Conservation (phyloP, 2,888 invertebrate species). For the Leuctra nigra region DNA sequence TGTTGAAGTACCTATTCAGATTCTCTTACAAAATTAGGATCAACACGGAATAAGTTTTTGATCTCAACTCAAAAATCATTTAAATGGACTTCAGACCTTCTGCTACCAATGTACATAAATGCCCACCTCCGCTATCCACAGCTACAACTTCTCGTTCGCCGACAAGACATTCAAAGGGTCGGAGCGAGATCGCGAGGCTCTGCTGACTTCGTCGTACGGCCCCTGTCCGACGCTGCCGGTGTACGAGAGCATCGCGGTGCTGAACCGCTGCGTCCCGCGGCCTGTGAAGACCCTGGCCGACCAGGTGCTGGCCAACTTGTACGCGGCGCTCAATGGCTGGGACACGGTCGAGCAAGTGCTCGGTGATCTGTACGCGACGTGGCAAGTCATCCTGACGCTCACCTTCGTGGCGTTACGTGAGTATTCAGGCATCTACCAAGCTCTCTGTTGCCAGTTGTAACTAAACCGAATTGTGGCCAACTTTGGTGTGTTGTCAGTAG, state of each 20-base stretch:
- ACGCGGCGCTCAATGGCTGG: slow-evolving; percentile 79
- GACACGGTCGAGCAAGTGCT: slow-evolving; percentile 83
- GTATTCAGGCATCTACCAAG: too few species aligned
- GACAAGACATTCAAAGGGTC: neutral
- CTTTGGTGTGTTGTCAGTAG: too few species aligned
- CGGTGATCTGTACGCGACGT: slow-evolving; percentile 80
- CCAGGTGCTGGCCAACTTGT: slow-evolving; percentile 59
- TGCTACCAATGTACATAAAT: neutral
- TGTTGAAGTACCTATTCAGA: too few species aligned
- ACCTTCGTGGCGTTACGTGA: slow-evolving; percentile 76
- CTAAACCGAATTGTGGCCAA: too few species aligned
- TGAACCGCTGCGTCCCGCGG: slow-evolving; percentile 84
- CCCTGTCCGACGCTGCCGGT: slow-evolving; percentile 77
- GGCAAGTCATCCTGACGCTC: slow-evolving; percentile 77
- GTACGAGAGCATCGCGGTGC: slow-evolving; percentile 56
- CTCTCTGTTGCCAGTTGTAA: too few species aligned
- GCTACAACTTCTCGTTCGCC: slow-evolving; percentile 39
- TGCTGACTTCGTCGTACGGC: slow-evolving; percentile 46
- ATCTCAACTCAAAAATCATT: too few species aligned
- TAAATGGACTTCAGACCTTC: too few species aligned
- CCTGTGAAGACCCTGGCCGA: slow-evolving; percentile 43
- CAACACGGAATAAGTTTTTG: too few species aligned
- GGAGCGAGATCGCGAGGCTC: neutral
- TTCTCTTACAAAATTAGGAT: too few species aligned
- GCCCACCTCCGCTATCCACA: neutral